Evolutionary conservation across 2,888 invertebrate genomes (phyloP), one percentile per base, ranked within the genome.

Genomic region (Papilio protenor): DNA sequence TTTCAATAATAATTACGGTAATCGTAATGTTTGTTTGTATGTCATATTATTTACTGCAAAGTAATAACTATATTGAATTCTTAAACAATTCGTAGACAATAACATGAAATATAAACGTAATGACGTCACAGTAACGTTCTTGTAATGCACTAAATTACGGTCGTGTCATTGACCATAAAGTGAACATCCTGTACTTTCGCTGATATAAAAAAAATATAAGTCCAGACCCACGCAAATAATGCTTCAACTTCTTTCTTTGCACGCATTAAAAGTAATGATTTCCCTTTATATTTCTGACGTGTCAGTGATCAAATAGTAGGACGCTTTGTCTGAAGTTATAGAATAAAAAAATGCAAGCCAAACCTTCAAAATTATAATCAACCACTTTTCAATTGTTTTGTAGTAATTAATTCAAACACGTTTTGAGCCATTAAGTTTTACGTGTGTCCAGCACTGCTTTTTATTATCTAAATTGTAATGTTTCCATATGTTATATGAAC

Each of bases 111-210:
- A 18, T 18, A 10, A 57, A 27, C 49, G n/a, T n/a, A 2, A 33
- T 33, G 61, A 64, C 64, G 64, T 64, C 33, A 64, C 64, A 33
- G 8, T 18, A 27, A 3, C 18, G 16, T 12, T 59, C 2, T 57
- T 57, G 12, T 59, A 59, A 21, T 33, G 18, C 12, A 64, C 5
- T 27, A 64, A 27, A 64, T 64, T 33, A 27, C 64, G 33, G 40
- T 12, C 18, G 40, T 66, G 66, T 66, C 66, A 66, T 3, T 66
- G 66, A 66, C 64, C 66, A 40, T 66, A 33, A 66, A 66, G 33
- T 66, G 66, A 40, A 66, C 18, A n/a, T 66, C 40, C 66, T 66
- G 40, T 40, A 40, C 40, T 66, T 66, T 66, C 61, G 61, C 23
- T 61, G 27, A 61, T 27, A 61, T 27, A 61, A 61, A 61, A 61